Evolutionary conservation across 2,113 vertebrate genomes (phyloP).

Genomic region (Rhinolophus sinicus): DNA sequence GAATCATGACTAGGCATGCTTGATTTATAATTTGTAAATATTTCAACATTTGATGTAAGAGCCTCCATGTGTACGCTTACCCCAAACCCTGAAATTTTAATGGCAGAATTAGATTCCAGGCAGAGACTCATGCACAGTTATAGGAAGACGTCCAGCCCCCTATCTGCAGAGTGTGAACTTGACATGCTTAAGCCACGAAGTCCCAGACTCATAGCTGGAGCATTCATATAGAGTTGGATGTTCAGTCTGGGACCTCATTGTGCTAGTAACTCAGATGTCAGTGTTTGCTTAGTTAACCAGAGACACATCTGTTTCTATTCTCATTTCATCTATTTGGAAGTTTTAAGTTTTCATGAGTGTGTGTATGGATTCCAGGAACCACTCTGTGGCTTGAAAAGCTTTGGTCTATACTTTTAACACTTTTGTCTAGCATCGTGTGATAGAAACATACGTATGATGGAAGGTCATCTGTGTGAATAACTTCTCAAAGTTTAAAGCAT

Average conservation of each 20-base stretch:
- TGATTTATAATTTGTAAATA: background rate
- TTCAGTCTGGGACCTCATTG: constrained; percentile 59
- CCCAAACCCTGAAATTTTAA: background rate
- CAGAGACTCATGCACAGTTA: background rate
- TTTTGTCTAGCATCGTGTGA: background rate
- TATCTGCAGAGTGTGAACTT: background rate
- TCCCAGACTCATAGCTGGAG: constrained; percentile 70
- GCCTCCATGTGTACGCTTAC: background rate
- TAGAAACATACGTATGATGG: background rate
- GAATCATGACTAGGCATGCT: background rate
- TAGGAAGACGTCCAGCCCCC: background rate
- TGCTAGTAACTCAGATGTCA: constrained; percentile 32
- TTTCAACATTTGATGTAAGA: background rate
- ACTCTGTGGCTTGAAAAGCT: constrained; percentile 49
- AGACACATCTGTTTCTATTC: constrained; percentile 63
- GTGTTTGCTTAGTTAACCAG: constrained; percentile 75
- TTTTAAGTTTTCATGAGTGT: background rate
- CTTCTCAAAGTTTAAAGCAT: background rate
- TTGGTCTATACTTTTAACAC: background rate
- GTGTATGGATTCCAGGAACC: constrained; percentile 7
- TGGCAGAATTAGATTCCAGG: background rate
- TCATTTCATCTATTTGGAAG: constrained; percentile 69
- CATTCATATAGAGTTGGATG: constrained; percentile 62
- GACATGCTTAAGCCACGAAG: background rate
- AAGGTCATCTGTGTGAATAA: background rate